Percentiles rank a stretch among this genome's conserved stretches.
These are phyloP conservation scores for Melopsittacus undulatus DNA, from an alignment of 2,797 vertebrate genomes.

Conservation along the genomic window DNA sequence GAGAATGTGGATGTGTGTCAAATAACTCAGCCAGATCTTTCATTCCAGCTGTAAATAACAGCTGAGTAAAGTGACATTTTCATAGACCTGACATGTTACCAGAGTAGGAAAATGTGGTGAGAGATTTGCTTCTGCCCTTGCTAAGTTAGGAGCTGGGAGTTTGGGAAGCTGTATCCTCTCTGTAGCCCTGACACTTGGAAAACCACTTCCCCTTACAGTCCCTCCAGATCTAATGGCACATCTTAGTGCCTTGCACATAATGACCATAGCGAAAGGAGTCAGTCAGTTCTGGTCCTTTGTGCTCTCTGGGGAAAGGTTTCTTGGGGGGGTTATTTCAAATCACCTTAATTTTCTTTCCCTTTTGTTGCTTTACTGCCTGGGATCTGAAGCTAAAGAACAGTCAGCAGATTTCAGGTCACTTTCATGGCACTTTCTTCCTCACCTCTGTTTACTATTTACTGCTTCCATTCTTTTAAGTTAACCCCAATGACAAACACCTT, in stretches of 20 bases:
- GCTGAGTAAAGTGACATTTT: slow-evolving; percentile 63
- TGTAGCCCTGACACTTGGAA: background rate
- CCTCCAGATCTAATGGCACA: background rate
- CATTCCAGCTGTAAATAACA: slow-evolving; percentile 65
- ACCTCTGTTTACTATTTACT: background rate
- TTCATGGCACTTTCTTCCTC: background rate
- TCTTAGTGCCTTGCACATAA: background rate
- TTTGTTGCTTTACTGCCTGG: slow-evolving; percentile 10
- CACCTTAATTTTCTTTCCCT: background rate
- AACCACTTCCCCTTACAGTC: slow-evolving; percentile 3
- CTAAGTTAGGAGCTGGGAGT: slow-evolving; percentile 29
- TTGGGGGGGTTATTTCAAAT: background rate
- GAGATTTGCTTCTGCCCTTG: slow-evolving; percentile 38
- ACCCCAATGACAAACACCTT: background rate
- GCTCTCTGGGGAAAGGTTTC: background rate
- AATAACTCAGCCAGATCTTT: slow-evolving; percentile 59
- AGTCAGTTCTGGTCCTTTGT: background rate
- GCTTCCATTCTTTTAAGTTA: background rate
- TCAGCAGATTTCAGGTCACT: background rate
- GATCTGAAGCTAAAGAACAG: background rate
- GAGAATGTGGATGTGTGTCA: slow-evolving; percentile 38
- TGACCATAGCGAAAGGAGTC: background rate
- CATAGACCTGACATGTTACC: slow-evolving; percentile 47
- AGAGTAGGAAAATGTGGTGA: slow-evolving; percentile 52
- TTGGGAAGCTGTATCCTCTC: slow-evolving; percentile 37